Percentiles rank a stretch among this genome's conserved stretches.
phyloP scores from a whole-genome alignment of 2,888 invertebrate species.

The Nephrocerus scutellatus region DNA sequence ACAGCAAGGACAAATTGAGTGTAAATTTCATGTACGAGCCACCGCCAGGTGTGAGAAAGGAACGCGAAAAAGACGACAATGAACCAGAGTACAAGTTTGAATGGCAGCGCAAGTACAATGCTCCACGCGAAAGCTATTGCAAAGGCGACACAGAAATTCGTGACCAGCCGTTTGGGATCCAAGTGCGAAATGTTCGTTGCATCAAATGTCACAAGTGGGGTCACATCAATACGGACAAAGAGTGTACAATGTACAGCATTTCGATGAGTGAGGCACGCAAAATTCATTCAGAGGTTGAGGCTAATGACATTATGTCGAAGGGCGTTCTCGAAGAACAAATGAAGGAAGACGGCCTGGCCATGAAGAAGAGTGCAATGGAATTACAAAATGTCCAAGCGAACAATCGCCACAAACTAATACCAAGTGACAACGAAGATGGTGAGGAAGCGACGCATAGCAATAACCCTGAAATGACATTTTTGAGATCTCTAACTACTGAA shows the following conservation, averaged over 20 bases:
- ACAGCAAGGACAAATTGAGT: constrained; percentile 97
- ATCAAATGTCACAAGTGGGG: constrained; percentile 99
- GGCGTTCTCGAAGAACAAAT: constrained; percentile 78
- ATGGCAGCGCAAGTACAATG: constrained; percentile 99
- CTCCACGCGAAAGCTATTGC: constrained; percentile 96
- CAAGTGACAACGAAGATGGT: constrained; percentile 50
- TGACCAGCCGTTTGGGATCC: constrained; percentile 97
- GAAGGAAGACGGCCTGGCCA: constrained; percentile 82
- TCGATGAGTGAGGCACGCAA: constrained; percentile 77
- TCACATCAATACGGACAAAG: constrained; percentile 73
- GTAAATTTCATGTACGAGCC: constrained; percentile 99
- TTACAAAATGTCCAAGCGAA: constrained; percentile 51
- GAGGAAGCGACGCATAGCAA: constrained; percentile 27
- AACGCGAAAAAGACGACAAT: constrained; percentile 82
- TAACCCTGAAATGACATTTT: constrained; percentile 67
- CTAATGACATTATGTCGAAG: constrained; percentile 59
- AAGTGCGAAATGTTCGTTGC: constrained; percentile 94
- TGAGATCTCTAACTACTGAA: constrained; percentile 76
- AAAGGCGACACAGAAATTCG: constrained; percentile 96
- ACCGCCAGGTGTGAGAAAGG: constrained; percentile 92
- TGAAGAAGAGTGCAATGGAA: constrained; percentile 70
- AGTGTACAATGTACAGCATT: constrained; percentile 87
- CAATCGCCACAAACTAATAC: constrained; percentile 54
- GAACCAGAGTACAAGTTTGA: constrained; percentile 99
- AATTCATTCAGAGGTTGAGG: constrained; percentile 56